Evolutionary conservation across 1,140 invertebrate species (phyloP).

Genomic region (Drosophila tristis): DNA sequence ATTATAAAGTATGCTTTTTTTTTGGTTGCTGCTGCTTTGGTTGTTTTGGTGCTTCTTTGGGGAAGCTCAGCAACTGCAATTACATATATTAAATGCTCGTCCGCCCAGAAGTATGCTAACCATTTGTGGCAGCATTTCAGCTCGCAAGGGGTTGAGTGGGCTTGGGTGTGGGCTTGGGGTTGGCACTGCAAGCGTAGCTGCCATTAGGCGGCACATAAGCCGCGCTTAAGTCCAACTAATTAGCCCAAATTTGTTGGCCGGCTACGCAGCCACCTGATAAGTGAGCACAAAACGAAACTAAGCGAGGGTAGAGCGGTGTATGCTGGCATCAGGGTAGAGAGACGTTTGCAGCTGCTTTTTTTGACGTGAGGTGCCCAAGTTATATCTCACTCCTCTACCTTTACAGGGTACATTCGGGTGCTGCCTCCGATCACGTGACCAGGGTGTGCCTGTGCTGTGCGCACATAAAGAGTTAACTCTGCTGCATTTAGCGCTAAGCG

Average conservation of each 20-base stretch:
- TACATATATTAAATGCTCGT: conserved; percentile 62
- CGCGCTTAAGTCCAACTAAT: conserved; percentile 72
- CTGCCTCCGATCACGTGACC: too few species aligned
- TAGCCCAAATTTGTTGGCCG: conserved; percentile 71
- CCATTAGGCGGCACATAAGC: conserved; percentile 61
- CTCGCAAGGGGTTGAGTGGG: conserved; percentile 10
- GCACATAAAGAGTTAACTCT: conserved; percentile 50
- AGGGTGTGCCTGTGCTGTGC: too few species aligned
- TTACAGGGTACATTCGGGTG: conserved; percentile 11
- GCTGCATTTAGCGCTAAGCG: conserved; percentile 56
- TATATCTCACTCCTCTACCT: too few species aligned
- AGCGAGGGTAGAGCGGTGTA: neutral
- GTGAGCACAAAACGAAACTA: conserved; percentile 31
- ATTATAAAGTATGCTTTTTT: conserved; percentile 34
- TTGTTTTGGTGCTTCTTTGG: neutral
- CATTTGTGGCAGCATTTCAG: conserved; percentile 44
- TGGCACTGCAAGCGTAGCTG: neutral
- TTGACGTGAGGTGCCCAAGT: too few species aligned
- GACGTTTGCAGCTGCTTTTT: too few species aligned
- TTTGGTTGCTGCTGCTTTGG: neutral
- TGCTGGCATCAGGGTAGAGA: neutral
- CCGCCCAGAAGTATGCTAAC: conserved; percentile 41
- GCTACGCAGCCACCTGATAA: conserved; percentile 60
- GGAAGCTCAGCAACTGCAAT: conserved; percentile 62
- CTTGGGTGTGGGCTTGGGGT: neutral